Base-by-base conservation (phyloP, 2,888 invertebrate species). In the Achlya flavicornis region DNA sequence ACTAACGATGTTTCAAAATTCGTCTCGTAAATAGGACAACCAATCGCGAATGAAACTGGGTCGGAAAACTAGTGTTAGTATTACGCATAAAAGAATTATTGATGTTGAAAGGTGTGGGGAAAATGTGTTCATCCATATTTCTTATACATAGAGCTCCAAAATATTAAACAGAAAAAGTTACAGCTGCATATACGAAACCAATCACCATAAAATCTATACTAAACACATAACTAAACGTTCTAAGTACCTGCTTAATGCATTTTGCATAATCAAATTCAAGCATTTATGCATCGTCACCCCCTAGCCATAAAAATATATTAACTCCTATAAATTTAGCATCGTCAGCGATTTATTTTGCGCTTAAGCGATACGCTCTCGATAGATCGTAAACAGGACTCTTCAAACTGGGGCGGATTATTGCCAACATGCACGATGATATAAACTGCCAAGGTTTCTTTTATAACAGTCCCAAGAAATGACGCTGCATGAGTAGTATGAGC, bases 311-410 rank as follows among this genome's bases (percentile, higher is more conserved):
- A 90, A 90, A 89, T 89, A 89, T 88, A 90, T 88, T 88, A 88
- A 88, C 85, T 87, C 83, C 81, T 84, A 90, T 90, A 90, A 90
- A 90, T 90, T 89, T 85, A 81, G 84, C 86, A 86, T 88, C 88
- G 87, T 86, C 86, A 86, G 86, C 89, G 86, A 90, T 91, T 91
- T 90, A 91, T 90, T 88, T 84, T 74, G 83, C 84, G 83, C 84
- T 86, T 80, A 83, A 85, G 80, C 86, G 88, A 88, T 89, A 88
- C 87, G 83, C 84, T 84, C 78, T 79, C 77, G 74, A 41, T 76
- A 71, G 83, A 74, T 89, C 89, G 86, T 91, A 91, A 90, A 90
- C 88, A 89, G 85, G 72, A 77, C 85, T 89, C 89, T 83, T 90
- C 88, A 87, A 88, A 83, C 81, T 70, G 75, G 66, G 74, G 67